Evolutionary conservation across 2,888 invertebrate genomes (phyloP).

Genomic region (Choreutis nemorana): DNA sequence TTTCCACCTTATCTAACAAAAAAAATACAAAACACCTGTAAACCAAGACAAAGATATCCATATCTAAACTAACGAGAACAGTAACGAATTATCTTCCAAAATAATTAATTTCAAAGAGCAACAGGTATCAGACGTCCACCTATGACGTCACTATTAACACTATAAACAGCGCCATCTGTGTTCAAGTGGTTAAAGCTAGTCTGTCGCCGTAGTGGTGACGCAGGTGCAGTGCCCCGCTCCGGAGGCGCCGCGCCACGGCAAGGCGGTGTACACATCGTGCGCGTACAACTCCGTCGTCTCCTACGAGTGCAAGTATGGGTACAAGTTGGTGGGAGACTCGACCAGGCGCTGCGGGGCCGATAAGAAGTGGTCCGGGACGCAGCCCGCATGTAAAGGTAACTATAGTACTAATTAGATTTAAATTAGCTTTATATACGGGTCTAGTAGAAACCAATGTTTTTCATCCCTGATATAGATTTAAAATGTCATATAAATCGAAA

Average conservation of each 20-base stretch:
- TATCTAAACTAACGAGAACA: no score
- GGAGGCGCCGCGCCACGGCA: conserved; percentile 90
- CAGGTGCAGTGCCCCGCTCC: conserved; percentile 95
- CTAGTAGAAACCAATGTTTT: no score
- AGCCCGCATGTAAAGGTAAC: conserved; percentile 90
- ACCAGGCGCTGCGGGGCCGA: conserved; percentile 94
- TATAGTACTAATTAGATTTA: no score
- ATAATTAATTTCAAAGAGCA: background rate
- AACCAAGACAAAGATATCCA: no score
- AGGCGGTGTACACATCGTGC: conserved; percentile 90
- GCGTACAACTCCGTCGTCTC: conserved; percentile 95
- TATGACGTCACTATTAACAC: conserved; percentile 9
- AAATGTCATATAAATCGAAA: no score
- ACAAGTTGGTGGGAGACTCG: conserved; percentile 87
- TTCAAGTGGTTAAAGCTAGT: conserved; percentile 39
- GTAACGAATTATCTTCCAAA: background rate
- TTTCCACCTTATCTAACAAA: no score
- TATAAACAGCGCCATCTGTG: conserved; percentile 28
- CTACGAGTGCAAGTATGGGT: conserved; percentile 96
- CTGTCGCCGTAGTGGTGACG: conserved; percentile 85
- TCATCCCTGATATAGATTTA: no score
- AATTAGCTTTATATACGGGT: no score
- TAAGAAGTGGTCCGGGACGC: conserved; percentile 93
- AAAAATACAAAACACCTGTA: no score
- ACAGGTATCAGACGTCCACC: background rate